Conservation (phyloP, 2,797 vertebrate species). For the Nannoperca australis region DNA sequence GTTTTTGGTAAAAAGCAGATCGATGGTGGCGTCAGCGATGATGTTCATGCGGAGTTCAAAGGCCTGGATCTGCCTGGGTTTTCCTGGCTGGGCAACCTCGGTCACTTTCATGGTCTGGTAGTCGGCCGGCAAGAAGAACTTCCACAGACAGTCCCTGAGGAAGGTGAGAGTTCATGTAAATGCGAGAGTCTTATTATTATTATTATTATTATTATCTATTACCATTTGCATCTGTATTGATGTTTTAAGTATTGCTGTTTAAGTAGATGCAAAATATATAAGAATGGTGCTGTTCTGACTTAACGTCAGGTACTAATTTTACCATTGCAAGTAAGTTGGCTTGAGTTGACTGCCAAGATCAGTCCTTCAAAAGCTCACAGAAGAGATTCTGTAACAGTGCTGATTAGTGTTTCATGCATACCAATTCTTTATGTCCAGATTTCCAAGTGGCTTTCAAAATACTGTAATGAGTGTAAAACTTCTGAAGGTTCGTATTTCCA, state of each 20-base stretch:
- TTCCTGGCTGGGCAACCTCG: conserved; percentile 91
- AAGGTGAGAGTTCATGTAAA: neutral
- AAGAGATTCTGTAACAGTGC: neutral
- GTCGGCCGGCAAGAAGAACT: conserved; percentile 98
- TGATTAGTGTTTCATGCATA: neutral
- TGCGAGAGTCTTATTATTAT: neutral
- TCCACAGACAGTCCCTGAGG: conserved; percentile 96
- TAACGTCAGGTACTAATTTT: neutral
- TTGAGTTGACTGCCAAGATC: neutral
- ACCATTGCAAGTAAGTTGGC: neutral
- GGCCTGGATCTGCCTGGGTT: conserved; percentile 94
- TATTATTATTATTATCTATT: too few relatives aligned
- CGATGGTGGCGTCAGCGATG: conserved; percentile 98
- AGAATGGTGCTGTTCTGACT: neutral
- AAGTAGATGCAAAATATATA: neutral
- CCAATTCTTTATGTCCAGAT: neutral
- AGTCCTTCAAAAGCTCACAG: neutral
- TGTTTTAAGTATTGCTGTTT: neutral
- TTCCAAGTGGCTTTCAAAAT: neutral
- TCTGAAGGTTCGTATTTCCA: too few relatives aligned
- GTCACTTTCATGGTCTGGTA: conserved; percentile 96
- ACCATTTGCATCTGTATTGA: neutral
- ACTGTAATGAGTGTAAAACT: too few relatives aligned
- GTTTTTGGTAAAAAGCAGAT: conserved; percentile 98
- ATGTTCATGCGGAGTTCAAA: conserved; percentile 99